Base-by-base conservation (phyloP, 2,888 invertebrate genomes). In the Drosophila neonasuta region DNA sequence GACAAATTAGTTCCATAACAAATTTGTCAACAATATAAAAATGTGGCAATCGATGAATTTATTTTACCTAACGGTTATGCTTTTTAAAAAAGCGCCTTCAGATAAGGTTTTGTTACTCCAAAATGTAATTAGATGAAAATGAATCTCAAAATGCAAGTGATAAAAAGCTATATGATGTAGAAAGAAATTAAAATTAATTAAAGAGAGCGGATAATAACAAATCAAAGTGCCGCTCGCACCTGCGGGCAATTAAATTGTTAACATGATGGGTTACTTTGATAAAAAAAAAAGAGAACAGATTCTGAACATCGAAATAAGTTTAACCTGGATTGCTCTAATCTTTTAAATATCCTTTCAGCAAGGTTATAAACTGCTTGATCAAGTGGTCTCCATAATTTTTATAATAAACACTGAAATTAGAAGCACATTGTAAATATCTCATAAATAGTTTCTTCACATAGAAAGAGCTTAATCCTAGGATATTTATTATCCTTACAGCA, bases 1-100 rank as follows among this genome's bases (percentile, higher is more conserved):
- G 59, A 52, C 45, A 52, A 45, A 60, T 60, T 39, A 36, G 36
- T 17, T 36, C 6, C 2, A 60, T 11, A 24, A 52, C 15, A 36
- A 36, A 36, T 54, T 11, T 42, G 52, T 42, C 8, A 30, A 42
- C 20, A 24, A 42, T 41, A 41, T 41, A 39, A 52, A 13, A 15
- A 24, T 24, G 24, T 10, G 41, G 10, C 11, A 34, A 34, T 34
- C 34, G 34, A 34, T 34, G 3, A 34, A 34, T 34, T 11, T 34
- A 36, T n/a, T 36, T n/a, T 3, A 5, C n/a, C 4, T n/a, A 11
- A 36, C 36, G 5, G n/a, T 36, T 1, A 11, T 34, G 10, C 3
- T 10, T 10, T 5, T n/a, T n/a, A 32, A 32, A 10, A 32, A 32
- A 10, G 9, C 32, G 9, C 10, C 4, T n/a, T n/a, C 1, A 36